Evolutionary conservation across 2,888 invertebrate genomes (phyloP).

Genomic region (Chloroclystis v-ata): DNA sequence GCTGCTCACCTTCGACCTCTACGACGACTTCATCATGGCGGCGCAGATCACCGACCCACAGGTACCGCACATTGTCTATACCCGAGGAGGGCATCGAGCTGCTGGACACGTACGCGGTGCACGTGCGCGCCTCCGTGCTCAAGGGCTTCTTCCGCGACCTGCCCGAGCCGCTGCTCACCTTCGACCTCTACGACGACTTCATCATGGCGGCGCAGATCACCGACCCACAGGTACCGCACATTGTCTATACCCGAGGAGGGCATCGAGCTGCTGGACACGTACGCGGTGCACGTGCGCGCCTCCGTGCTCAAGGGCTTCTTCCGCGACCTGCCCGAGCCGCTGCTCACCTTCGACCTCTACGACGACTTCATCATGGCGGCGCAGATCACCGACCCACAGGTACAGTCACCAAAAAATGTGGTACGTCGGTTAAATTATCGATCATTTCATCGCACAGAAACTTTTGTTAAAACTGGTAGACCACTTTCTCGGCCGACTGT

Average conservation of each 20-base stretch:
- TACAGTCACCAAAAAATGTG: no score
- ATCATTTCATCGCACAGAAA: no score
- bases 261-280: conserved; percentile 84
- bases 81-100: conserved; percentile 83
- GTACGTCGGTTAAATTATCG: no score
- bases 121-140: conserved; percentile 92
- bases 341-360: conserved; percentile 94
- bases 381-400: no score
- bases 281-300: conserved; percentile 93
- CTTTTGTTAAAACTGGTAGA: no score
- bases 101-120: conserved; percentile 89
- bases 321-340: conserved; percentile 94
- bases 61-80: no score
- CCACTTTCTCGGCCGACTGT: no score
- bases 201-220: conserved; percentile 91
- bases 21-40: conserved; percentile 95
- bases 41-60: no score
- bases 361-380: conserved; percentile 95
- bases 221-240: no score
- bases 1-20: conserved; percentile 93
- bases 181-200: conserved; percentile 96
- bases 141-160: conserved; percentile 94
- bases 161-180: conserved; percentile 94
- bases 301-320: conserved; percentile 93
- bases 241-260: conserved; percentile 85